A percentile compares a stretch with the other conserved stretches of the same genome.
Evolutionary conservation across 2,113 vertebrate genomes (phyloP).

Genomic region (Colossoma macropomum): DNA sequence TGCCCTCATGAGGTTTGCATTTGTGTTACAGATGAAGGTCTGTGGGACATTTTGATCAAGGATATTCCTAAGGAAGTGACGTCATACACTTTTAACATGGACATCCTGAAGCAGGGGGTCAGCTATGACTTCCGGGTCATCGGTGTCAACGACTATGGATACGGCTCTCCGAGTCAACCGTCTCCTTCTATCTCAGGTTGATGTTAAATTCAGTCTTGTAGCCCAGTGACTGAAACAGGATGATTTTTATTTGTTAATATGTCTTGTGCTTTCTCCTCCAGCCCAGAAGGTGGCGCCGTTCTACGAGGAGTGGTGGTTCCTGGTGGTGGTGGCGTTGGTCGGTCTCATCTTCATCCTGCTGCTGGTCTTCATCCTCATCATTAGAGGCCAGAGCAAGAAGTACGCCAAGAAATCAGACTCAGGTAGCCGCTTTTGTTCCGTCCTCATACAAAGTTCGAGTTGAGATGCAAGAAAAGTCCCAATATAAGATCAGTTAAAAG

Average conservation of each 20-base stretch:
- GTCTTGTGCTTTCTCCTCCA: constrained; percentile 62
- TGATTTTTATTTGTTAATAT: not conserved
- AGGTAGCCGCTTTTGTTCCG: constrained; percentile 69
- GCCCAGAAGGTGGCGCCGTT: constrained; percentile 94
- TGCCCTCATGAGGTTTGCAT: not conserved
- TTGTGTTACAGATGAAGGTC: constrained; percentile 87
- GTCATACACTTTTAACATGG: constrained; percentile 94
- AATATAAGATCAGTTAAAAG: no score
- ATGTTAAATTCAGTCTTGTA: no score
- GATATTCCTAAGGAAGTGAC: constrained; percentile 97
- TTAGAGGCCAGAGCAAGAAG: constrained; percentile 96
- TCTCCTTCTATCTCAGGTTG: constrained; percentile 94
- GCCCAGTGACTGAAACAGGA: not conserved
- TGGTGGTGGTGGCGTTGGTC: constrained; percentile 93
- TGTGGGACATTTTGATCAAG: constrained; percentile 98
- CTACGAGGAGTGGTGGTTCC: constrained; percentile 98
- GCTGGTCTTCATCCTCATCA: constrained; percentile 94
- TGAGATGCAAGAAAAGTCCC: no score
- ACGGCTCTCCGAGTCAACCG: constrained; percentile 90
- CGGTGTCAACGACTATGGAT: constrained; percentile 93
- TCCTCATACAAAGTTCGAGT: no score
- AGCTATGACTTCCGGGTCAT: constrained; percentile 98
- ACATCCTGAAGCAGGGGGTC: constrained; percentile 93
- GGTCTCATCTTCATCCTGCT: constrained; percentile 97
- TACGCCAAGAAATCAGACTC: constrained; percentile 94